Conservation (phyloP, 53 echinoderm and acorn worm species). For the Astropecten irregularis region DNA sequence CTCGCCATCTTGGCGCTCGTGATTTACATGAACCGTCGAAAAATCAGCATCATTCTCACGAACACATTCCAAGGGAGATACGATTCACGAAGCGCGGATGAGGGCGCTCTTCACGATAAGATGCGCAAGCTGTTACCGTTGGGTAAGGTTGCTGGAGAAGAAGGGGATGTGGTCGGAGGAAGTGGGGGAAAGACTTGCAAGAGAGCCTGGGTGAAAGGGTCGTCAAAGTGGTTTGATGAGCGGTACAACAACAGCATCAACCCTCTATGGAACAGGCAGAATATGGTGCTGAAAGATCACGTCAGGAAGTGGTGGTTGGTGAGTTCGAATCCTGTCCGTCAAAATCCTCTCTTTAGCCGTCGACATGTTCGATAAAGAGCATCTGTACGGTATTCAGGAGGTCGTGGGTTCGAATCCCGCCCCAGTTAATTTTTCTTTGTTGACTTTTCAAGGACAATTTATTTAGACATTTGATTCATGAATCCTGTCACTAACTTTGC, state of each 20-base stretch:
- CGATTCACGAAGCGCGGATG: not conserved
- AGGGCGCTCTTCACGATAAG: not conserved
- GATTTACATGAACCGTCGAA: conserved; percentile 4
- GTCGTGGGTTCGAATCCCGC: no score
- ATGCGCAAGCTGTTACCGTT: not conserved
- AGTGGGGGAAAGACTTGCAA: conserved; percentile 31
- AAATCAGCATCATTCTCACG: not conserved
- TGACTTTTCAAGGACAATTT: no score
- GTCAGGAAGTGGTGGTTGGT: conserved; percentile 88
- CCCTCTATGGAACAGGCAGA: conserved; percentile 69
- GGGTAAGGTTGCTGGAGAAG: not conserved
- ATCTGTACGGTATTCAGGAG: no score
- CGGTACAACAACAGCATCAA: conserved; percentile 42
- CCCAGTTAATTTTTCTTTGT: no score
- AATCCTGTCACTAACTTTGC: no score
- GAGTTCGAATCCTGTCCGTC: conserved; percentile 44
- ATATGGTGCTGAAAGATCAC: conserved; percentile 34
- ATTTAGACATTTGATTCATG: no score
- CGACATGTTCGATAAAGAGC: no score
- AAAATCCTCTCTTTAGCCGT: no score
- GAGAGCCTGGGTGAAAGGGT: conserved; percentile 63
- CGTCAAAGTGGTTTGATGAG: conserved; percentile 80
- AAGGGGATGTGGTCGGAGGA: not conserved
- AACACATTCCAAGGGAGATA: not conserved
- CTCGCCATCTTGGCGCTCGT: not conserved